Base-by-base conservation (phyloP, 1,140 invertebrate genomes). In the Megalopta genalis region DNA sequence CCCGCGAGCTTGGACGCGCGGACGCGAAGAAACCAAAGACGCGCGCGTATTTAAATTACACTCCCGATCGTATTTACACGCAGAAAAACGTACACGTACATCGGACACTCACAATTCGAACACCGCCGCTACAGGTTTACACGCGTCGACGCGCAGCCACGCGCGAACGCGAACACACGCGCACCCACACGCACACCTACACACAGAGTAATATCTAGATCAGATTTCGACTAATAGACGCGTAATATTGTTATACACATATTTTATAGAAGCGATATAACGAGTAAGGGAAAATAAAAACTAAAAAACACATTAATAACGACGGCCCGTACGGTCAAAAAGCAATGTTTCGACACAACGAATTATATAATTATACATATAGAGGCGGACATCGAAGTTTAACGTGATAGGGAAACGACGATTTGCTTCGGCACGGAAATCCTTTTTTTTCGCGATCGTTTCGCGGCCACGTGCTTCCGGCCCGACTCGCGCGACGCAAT, bases 331-430 rank as follows among this genome's bases (percentile, higher is more conserved):
- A 91, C 80, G 89, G 89, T 92, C 88, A 91, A 92, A 46, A 88
- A 93, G 92, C 92, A 93, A 93, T 93, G 92, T 93, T 93, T 93
- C 92, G 89, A 93, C 85, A 93, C 92, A 93, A 93, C 92, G 92
- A 93, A 93, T 92, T 93, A 91, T 89, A 87, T 86, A 83, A 88
- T 88, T 90, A 90, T 88, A 88, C 76, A 85, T 88, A 87, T 54
- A 71, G 86, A 85, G 87, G 86, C 89, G 83, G 89, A 90, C 90
- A 91, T 92, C 90, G 90, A 91, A 90, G 88, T 88, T 88, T 80
- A 82, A 86, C 42, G 69, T 46, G 79, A 67, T 68, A 60, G 57
- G 54, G 46, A 60, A 85, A 80, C 83, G 71, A 86, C 76, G 62
- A 80, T 85, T 72, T 82, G 83, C 84, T 86, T 85, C 73, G 59